phyloP scores from a whole-genome alignment of 2,797 vertebrate genomes.

The Valencia hispanica region DNA sequence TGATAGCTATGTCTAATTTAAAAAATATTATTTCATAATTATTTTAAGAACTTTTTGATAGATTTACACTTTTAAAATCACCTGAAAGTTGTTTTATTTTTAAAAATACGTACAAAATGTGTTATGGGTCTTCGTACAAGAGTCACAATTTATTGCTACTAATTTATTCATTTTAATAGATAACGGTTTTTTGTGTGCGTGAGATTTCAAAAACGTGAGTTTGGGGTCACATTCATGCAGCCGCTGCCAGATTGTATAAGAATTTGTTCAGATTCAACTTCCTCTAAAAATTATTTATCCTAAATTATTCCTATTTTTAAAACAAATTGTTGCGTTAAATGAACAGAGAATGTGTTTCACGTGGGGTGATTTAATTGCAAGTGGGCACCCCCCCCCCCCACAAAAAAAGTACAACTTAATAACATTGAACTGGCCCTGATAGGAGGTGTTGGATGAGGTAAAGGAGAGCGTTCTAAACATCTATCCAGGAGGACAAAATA shows the following conservation, averaged over 20 bases:
- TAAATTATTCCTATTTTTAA: background rate
- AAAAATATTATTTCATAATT: background rate
- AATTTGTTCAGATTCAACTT: background rate
- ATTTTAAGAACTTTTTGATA: background rate
- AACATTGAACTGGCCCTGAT: constrained; percentile 26
- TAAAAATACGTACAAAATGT: background rate
- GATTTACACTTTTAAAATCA: background rate
- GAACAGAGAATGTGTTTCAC: background rate
- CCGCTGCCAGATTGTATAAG: background rate
- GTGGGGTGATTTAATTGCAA: background rate
- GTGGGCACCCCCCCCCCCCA: too few species aligned
- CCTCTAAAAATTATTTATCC: background rate
- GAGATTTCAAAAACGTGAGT: background rate
- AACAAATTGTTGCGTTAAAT: background rate
- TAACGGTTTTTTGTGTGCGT: background rate
- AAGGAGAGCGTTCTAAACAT: constrained; percentile 52
- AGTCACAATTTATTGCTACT: background rate
- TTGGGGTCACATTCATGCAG: background rate
- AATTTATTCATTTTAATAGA: background rate
- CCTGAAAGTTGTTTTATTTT: background rate
- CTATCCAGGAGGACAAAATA: background rate
- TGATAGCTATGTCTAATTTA: background rate
- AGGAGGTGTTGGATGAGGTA: constrained; percentile 67
- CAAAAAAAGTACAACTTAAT: background rate
- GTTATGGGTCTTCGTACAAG: background rate